Evolutionary conservation across 2,888 invertebrate genomes (phyloP).

Genomic region (Trissonchulus latispiculum): DNA sequence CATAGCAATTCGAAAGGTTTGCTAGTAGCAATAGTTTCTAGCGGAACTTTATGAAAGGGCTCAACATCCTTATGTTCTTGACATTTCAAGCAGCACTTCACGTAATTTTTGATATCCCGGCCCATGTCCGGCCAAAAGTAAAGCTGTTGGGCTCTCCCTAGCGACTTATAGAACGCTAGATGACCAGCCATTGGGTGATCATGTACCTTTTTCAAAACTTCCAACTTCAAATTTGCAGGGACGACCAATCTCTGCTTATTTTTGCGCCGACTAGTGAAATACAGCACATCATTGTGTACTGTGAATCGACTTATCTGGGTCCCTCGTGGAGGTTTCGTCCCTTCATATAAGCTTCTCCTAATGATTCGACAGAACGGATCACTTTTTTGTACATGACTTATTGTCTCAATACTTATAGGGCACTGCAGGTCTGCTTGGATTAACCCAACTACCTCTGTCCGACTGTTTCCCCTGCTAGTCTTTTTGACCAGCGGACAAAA

Average conservation of each 20-base stretch:
- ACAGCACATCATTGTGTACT: not conserved
- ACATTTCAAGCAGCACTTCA: constrained; percentile 25
- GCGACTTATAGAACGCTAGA: not conserved
- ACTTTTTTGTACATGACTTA: not conserved
- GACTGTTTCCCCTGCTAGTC: not conserved
- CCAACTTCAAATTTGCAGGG: not conserved
- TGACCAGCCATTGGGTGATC: not conserved
- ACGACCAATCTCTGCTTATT: not conserved
- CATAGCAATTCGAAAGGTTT: constrained; percentile 1
- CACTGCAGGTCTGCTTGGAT: not conserved
- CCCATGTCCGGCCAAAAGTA: constrained; percentile 27
- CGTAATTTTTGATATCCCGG: constrained; percentile 21
- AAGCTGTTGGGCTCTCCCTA: not conserved
- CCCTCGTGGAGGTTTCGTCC: not conserved
- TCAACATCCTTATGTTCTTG: constrained; percentile 21
- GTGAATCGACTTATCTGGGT: not conserved
- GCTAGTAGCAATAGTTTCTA: not conserved
- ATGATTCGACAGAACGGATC: not conserved
- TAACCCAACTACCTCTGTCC: not conserved
- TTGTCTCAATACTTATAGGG: not conserved
- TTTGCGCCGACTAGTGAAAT: not conserved
- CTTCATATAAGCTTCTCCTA: not conserved
- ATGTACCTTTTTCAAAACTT: not conserved
- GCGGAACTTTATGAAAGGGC: not conserved
- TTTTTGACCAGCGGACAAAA: no score